Evolutionary conservation across 2,888 invertebrate species (phyloP).

Genomic region (Pyrrhosoma nymphula): DNA sequence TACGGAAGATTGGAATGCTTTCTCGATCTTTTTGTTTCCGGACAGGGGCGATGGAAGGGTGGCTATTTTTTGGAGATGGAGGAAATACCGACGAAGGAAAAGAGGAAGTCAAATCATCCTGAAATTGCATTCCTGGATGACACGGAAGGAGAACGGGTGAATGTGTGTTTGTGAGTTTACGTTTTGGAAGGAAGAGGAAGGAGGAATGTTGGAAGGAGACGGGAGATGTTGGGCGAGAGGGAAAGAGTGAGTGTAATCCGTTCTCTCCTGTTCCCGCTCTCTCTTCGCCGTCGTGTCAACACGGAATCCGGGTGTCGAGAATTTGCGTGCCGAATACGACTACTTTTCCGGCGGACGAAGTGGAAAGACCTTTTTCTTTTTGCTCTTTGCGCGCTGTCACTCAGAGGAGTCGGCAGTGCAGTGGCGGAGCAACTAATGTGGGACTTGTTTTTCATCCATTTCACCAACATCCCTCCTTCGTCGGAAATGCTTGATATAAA

Average conservation of each 20-base stretch:
- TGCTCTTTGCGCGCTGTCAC: no score
- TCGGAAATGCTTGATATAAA: no score
- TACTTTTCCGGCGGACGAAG: not conserved
- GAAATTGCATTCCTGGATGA: constrained; percentile 16
- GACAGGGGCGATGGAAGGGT: not conserved
- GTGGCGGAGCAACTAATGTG: no score
- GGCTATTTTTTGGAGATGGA: not conserved
- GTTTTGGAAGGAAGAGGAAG: not conserved
- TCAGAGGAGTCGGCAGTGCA: no score
- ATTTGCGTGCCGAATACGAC: not conserved
- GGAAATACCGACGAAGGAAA: not conserved
- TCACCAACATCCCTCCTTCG: no score
- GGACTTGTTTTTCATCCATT: no score
- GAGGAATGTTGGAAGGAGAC: not conserved
- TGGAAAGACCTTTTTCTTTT: no score
- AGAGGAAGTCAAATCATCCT: not conserved
- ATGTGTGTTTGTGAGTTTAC: not conserved
- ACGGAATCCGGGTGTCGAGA: not conserved
- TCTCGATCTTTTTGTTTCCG: not conserved
- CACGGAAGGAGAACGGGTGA: not conserved
- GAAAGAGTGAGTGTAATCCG: not conserved
- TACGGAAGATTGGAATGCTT: no score
- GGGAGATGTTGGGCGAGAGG: not conserved
- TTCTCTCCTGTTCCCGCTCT: not conserved
- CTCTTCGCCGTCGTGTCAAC: not conserved